These are phyloP conservation scores for Patella vulgata DNA, from an alignment of 1,140 invertebrate species.

Conservation along the genomic window DNA sequence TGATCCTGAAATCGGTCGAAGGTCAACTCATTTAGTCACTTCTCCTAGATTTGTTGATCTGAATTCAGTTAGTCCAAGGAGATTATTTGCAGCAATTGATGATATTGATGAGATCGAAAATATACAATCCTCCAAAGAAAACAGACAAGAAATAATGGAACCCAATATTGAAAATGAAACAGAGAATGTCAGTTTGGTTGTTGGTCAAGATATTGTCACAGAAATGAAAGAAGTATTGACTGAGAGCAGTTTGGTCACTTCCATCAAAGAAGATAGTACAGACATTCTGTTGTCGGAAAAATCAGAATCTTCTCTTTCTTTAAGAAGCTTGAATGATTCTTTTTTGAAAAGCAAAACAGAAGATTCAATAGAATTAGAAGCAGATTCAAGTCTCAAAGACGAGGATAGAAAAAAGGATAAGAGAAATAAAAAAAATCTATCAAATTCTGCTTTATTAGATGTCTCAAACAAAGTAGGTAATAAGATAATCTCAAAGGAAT, in stretches of 20 bases:
- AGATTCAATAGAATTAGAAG: no score
- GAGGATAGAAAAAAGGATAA: no score
- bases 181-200: not conserved
- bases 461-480: no score
- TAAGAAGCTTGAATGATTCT: no score
- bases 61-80: slow-evolving; percentile 17
- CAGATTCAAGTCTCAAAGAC: no score
- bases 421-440: no score
- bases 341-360: no score
- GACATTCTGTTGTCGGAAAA: no score
- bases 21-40: slow-evolving; percentile 52
- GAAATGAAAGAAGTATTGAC: slow-evolving; percentile 15
- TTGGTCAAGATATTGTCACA: slow-evolving; percentile 10
- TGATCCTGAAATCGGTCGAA: slow-evolving; percentile 38
- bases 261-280: not conserved
- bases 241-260: slow-evolving; percentile 11
- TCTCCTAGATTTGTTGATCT: slow-evolving; percentile 47
- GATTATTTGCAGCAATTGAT: slow-evolving; percentile 26
- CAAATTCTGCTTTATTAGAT: no score
- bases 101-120: slow-evolving; percentile 13
- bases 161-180: not conserved
- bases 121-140: not conserved
- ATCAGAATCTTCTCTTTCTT: no score
- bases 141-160: not conserved
- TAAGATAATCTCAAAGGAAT: no score